Percentiles rank a stretch among this genome's conserved stretches.
These are phyloP conservation scores for Istiophorus platypterus DNA, from an alignment of 2,113 vertebrate species.

Conservation along the genomic window DNA sequence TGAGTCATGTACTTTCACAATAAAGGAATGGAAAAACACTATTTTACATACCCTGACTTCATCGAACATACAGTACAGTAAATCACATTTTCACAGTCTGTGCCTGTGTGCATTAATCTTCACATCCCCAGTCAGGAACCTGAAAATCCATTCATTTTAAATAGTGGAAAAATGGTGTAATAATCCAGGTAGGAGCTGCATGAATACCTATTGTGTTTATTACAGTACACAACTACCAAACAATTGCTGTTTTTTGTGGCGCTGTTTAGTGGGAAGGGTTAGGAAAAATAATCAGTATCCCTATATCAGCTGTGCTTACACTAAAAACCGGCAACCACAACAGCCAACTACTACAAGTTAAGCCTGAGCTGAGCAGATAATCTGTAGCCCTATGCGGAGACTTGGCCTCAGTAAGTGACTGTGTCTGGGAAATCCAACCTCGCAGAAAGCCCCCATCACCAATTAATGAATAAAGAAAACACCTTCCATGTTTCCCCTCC, in stretches of 20 bases:
- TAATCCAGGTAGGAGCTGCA: conserved; percentile 42
- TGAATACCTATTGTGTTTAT: conserved; percentile 46
- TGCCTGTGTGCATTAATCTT: conserved; percentile 46
- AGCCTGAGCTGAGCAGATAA: conserved; percentile 43
- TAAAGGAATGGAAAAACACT: conserved; percentile 33
- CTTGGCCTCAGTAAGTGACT: neutral
- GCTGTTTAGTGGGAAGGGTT: conserved; percentile 12
- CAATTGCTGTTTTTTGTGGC: conserved; percentile 38
- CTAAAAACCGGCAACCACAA: conserved; percentile 13
- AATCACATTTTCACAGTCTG: conserved; percentile 43
- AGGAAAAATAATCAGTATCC: conserved; percentile 34
- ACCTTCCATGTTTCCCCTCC: neutral
- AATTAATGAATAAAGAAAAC: neutral
- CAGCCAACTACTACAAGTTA: conserved; percentile 38
- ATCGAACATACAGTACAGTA: conserved; percentile 19
- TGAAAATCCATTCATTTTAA: conserved; percentile 41
- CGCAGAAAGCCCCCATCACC: neutral
- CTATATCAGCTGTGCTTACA: conserved; percentile 48
- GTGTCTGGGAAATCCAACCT: neutral
- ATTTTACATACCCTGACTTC: conserved; percentile 43
- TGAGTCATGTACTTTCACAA: conserved; percentile 24
- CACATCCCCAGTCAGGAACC: neutral
- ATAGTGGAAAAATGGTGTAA: neutral
- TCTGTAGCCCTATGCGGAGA: conserved; percentile 4
- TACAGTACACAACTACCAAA: conserved; percentile 32